Evolutionary conservation across 2,888 invertebrate genomes (phyloP).

Genomic region (Aspidiotus rigidus): DNA sequence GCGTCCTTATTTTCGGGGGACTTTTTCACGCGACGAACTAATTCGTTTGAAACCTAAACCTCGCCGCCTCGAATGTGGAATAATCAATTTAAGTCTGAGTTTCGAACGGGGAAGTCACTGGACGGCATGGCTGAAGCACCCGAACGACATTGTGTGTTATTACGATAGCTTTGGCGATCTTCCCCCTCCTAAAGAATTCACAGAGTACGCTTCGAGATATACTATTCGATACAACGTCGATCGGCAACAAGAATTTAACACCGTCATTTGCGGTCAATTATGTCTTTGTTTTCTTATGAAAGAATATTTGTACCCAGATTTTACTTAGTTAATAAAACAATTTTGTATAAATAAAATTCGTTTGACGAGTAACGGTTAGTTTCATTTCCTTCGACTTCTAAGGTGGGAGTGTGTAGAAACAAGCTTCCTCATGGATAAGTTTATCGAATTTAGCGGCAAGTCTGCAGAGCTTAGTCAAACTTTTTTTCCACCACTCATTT

Average conservation of each 20-base stretch:
- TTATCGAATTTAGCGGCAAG: no score
- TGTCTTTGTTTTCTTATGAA: neutral
- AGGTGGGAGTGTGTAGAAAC: no score
- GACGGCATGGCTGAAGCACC: neutral
- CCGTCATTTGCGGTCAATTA: neutral
- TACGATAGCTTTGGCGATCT: neutral
- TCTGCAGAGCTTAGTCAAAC: no score
- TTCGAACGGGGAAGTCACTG: neutral
- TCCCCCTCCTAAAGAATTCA: neutral
- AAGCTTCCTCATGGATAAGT: no score
- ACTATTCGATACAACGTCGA: neutral
- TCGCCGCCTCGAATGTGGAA: neutral
- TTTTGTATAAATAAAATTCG: no score
- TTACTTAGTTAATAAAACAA: no score
- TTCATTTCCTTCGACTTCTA: no score
- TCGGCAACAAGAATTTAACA: neutral
- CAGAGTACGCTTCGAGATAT: neutral
- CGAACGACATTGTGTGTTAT: neutral
- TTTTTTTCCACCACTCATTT: no score
- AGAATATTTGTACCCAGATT: no score
- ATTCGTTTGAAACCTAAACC: neutral
- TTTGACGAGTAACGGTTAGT: no score
- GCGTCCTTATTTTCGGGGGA: neutral
- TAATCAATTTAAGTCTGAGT: neutral
- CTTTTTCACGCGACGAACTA: neutral